Conservation (phyloP, 2,113 vertebrate species). For the Pelecanus crispus region DNA sequence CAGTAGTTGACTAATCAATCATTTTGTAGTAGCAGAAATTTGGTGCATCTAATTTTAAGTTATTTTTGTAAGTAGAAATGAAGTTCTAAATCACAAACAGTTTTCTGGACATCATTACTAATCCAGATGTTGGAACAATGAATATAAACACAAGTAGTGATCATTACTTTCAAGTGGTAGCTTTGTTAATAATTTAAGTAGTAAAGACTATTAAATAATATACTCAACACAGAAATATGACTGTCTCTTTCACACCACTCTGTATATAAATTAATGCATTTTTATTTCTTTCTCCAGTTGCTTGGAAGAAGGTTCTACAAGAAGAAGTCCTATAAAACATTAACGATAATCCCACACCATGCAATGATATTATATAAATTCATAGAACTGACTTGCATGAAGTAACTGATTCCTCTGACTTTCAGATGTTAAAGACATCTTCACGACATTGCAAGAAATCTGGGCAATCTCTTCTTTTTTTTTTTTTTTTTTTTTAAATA, state of each 20-base stretch:
- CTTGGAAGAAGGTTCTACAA: not conserved
- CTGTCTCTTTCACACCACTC: not conserved
- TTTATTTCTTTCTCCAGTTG: not conserved
- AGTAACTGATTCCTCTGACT: not conserved
- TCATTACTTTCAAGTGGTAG: not conserved
- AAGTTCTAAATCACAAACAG: not conserved
- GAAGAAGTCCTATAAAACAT: not conserved
- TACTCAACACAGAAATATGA: not conserved
- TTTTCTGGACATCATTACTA: not conserved
- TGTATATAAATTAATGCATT: not conserved
- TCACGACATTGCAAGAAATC: not conserved
- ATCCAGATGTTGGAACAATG: not conserved
- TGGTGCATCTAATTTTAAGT: not conserved
- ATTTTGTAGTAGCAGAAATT: not conserved
- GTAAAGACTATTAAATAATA: not conserved
- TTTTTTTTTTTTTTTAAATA: not conserved
- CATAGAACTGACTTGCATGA: not conserved
- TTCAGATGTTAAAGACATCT: not conserved
- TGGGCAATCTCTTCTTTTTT: not conserved
- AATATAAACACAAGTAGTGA: not conserved
- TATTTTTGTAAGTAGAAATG: not conserved
- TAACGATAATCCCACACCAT: not conserved
- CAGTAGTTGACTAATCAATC: not conserved
- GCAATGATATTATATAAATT: not conserved
- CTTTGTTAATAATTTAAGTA: not conserved